Conservation (phyloP, 1,140 invertebrate species). For the Drosophila setifemur region DNA sequence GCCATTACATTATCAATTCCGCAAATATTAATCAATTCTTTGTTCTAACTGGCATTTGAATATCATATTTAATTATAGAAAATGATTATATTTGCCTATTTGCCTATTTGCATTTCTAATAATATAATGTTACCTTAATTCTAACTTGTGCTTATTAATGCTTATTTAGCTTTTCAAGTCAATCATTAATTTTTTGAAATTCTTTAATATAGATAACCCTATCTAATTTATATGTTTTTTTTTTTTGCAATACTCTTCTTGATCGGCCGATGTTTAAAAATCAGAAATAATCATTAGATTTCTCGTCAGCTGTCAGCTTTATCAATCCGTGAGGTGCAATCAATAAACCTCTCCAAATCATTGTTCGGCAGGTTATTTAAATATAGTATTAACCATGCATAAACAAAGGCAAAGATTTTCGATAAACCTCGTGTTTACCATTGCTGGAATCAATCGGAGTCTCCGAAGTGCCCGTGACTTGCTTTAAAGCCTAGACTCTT, state of each 20-base stretch:
- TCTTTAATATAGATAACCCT: no score
- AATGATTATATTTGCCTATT: not conserved
- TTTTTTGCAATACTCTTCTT: not conserved
- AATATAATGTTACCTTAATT: no score
- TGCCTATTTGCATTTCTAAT: no score
- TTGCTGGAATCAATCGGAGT: no score
- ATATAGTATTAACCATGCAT: no score
- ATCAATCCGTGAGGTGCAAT: not conserved
- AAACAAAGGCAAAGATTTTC: no score
- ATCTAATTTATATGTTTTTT: not conserved
- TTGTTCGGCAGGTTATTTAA: no score
- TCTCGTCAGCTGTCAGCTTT: not conserved
- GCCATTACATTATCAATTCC: not conserved
- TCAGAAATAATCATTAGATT: not conserved
- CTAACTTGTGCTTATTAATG: no score
- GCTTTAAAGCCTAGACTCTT: not conserved
- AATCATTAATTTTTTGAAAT: no score
- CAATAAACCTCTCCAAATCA: not conserved
- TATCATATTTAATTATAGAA: not conserved
- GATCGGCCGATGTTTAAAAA: not conserved
- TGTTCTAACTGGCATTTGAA: not conserved
- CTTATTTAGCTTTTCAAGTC: no score
- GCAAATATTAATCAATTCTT: not conserved
- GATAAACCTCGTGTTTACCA: no score
- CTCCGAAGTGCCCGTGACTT: conserved; percentile 17